Evolutionary conservation across 2,888 invertebrate species (phyloP).

Genomic region (Spodoptera littoralis): DNA sequence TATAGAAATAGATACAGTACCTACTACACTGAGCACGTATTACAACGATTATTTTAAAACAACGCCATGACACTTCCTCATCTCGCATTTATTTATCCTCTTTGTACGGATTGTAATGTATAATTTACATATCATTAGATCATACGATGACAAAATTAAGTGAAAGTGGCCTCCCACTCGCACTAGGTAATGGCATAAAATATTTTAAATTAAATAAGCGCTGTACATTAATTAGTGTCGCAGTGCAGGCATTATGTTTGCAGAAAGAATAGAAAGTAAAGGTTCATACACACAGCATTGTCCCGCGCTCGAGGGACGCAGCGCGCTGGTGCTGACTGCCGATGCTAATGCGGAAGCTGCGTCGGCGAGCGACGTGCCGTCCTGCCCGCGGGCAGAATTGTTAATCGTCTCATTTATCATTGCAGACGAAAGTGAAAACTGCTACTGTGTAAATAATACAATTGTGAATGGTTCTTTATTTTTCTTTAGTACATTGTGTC

Average conservation of each 20-base stretch:
- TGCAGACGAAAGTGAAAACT: conserved; percentile 81
- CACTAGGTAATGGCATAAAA: conserved; percentile 54
- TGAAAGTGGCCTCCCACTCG: conserved; percentile 70
- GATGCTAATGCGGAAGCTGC: conserved; percentile 78
- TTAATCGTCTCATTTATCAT: conserved; percentile 79
- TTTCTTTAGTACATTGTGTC: conserved; percentile 22
- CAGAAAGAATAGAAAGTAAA: conserved; percentile 70
- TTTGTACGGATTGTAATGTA: conserved; percentile 21
- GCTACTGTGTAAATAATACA: conserved; percentile 67
- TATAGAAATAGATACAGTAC: conserved; percentile 43
- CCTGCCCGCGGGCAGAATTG: conserved; percentile 78
- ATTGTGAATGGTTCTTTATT: conserved; percentile 63
- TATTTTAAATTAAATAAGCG: conserved; percentile 71
- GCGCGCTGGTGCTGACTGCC: conserved; percentile 24
- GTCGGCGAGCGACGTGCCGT: conserved; percentile 68
- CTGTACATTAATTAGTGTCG: conserved; percentile 66
- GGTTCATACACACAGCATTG: conserved; percentile 59
- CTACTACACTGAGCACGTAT: conserved; percentile 51
- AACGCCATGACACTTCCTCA: conserved; percentile 40
- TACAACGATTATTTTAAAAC: conserved; percentile 31
- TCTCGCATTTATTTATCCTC: conserved; percentile 39
- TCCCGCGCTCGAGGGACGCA: conserved; percentile 66
- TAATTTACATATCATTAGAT: conserved; percentile 48
- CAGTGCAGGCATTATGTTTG: conserved; percentile 59
- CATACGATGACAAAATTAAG: conserved; percentile 55